These are phyloP conservation scores for Penaeus monodon DNA, from an alignment of 2,888 invertebrate species.

Conservation along the genomic window DNA sequence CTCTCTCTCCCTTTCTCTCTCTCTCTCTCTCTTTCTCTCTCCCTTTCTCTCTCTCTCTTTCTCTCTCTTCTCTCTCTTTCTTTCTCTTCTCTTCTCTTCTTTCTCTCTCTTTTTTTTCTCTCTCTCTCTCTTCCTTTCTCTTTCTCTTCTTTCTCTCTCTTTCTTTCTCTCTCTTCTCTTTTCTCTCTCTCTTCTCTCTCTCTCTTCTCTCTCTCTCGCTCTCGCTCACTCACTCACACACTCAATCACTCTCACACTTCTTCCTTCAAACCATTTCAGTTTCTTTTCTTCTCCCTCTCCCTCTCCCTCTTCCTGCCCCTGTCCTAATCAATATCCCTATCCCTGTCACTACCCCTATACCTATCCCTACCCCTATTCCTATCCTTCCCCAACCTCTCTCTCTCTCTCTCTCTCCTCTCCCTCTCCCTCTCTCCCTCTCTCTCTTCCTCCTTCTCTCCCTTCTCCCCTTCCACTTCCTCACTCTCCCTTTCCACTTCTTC, in stretches of 20 bases:
- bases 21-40: neutral
- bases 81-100: no score
- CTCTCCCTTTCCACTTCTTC: neutral
- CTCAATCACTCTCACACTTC: neutral
- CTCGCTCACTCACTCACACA: no score
- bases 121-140: neutral
- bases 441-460: neutral
- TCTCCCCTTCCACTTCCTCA: neutral
- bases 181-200: neutral
- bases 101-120: neutral
- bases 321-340: accelerated
- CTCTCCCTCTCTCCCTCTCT: neutral
- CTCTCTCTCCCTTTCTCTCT: neutral
- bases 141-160: neutral
- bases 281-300: no score
- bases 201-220: no score
- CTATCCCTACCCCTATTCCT: no score
- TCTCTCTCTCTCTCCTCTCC: neutral
- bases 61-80: neutral
- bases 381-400: no score
- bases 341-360: no score
- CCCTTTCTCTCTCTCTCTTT: neutral
- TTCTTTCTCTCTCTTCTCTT: neutral
- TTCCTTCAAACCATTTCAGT: no score
- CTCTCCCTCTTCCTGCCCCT: no score